Evolutionary conservation across 2,888 invertebrate genomes (phyloP), one percentile per base, ranked within the genome.

Genomic region (Tetragnatha montana): DNA sequence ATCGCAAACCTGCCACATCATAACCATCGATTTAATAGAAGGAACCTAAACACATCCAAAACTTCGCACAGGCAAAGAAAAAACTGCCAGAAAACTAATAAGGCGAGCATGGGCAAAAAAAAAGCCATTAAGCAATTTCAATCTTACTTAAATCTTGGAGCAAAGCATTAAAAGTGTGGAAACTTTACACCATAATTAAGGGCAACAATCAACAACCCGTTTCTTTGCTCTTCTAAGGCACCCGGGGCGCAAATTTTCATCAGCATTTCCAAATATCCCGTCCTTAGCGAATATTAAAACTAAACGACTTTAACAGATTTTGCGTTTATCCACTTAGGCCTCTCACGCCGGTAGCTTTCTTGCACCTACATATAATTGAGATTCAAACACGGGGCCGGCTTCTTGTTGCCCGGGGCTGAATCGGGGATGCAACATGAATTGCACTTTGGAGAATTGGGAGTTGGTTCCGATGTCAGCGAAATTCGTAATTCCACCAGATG

Each of bases 401-500:
- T 60, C 51, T 51, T 74, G 73, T 82, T 73, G 51, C 82, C 82
- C 12, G 22, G 21, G 73, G 73, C 82, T 17, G n/a, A 21, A 22
- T 21, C 19, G 60, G 51, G 50, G 14, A 22, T 74, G 22, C 82
- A 35, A n/a, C n/a, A 17, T 74, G 82, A 82, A 74, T 51, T 60
- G 51, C 82, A 82, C 82, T 74, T 74, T 51, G 51, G 82, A 60
- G 82, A 82, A 74, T 82, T 74, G 82, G 82, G 82, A 81, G 49
- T 60, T 82, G 60, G 14, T 51, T 60, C 82, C 22, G 51, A 35
- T 51, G 74, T 82, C 74, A 82, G 82, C 73, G 60, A 51, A 82
- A 82, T 82, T 82, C 74, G 22, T 60, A 60, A 74, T 74, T 10
- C 82, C 50, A 35, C 35, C 35, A 35, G 35, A 35, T 35, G 35